Evolutionary conservation across 92 coral and sea anemone genomes (phyloP), one percentile per base, ranked within the genome.

Genomic region (Pocillopora grandis): DNA sequence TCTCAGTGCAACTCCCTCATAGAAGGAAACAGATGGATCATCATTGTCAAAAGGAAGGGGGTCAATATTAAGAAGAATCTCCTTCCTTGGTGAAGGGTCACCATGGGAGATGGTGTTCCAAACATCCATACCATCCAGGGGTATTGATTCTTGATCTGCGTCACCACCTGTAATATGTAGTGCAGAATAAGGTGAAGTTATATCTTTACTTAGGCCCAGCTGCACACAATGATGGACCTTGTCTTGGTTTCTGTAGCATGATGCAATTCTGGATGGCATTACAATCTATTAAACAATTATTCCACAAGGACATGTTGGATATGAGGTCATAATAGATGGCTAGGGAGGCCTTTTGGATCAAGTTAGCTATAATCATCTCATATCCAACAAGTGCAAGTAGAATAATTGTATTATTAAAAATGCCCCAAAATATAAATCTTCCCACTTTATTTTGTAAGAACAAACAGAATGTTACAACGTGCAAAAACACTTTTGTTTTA

Each of bases 31-130:
- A 14, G 79, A 72, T 15, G 48, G 10, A 12, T 62, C 86, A 11
- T 14, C 82, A 71, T 12, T 33, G 3, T 56, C 15, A 71, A 6
- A 64, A 71, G 49, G 37, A 11, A 9, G 42, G 76, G 64, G 19
- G 75, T 90, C 93, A 9, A 90, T 87, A 85, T 90, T 90, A 42
- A 75, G 86, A 23, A 90, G 88, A 64, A 90, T 83, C 67, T 90
- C 93, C 35, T 59, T 66, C n/a, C 93, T 85, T 1, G 77, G 78
- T 13, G 93, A 87, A 16, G 85, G 72, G 8, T 63, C 62, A 9
- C 93, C 93, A 8, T 83, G 31, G 58, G 93, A 90, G 64, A 90
- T 71, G 42, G 86, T 82, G 42, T 66, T 78, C 90, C 90, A 90
- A 37, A 86, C 85, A 66, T 90, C 84, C 79, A 90, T 81, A 12